These are phyloP conservation scores for Rallus limicola DNA, from an alignment of 2,113 vertebrate species.

Conservation along the genomic window DNA sequence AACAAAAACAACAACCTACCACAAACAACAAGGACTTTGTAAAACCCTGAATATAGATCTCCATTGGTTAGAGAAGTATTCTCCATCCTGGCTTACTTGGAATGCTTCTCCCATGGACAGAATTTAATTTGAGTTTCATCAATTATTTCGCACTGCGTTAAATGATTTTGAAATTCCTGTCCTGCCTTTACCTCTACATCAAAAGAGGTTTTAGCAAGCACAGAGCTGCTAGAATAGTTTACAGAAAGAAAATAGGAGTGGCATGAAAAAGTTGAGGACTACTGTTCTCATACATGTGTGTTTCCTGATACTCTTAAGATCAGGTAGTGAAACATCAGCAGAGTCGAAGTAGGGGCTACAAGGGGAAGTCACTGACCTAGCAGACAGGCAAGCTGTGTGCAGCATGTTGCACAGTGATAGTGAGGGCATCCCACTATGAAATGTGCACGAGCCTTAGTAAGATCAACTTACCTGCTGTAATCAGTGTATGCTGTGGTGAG, in stretches of 20 bases:
- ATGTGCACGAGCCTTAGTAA: neutral
- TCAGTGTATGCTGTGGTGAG: neutral
- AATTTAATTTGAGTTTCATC: neutral
- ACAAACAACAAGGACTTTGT: neutral
- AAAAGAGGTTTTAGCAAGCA: neutral
- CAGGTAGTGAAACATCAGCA: neutral
- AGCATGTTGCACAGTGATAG: no score
- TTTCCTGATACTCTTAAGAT: neutral
- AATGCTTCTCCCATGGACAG: neutral
- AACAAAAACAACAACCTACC: no score
- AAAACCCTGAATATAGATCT: neutral
- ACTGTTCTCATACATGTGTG: neutral
- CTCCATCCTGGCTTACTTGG: neutral
- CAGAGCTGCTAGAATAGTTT: neutral
- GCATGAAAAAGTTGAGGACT: neutral
- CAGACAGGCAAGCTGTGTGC: neutral
- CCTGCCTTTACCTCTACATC: neutral
- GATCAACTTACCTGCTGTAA: neutral
- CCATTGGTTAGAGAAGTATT: neutral
- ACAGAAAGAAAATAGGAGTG: neutral
- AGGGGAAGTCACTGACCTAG: neutral
- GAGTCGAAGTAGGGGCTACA: neutral
- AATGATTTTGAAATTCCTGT: neutral
- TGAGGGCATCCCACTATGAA: neutral
- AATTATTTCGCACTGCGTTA: neutral